Base-by-base conservation (phyloP, 2,888 invertebrate genomes). In the Leucophenga montana region DNA sequence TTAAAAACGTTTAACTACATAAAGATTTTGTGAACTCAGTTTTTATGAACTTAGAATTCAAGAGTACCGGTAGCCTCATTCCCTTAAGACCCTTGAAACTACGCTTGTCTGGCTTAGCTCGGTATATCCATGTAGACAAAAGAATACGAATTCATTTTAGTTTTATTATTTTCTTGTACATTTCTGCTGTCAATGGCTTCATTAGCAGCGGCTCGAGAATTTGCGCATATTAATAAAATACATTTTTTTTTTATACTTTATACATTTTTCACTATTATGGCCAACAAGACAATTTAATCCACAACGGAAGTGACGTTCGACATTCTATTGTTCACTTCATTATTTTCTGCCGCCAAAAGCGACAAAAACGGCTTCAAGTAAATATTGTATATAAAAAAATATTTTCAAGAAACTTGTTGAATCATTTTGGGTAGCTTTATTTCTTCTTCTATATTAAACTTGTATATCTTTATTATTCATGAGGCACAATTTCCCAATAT, bases 291-390 rank as follows among this genome's bases (percentile, higher is more conserved):
- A 54, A 16, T 14, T 18, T 54, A 54, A 54, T 18, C 16, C 54
- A 22, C 54, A 54, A 13, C 54, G 54, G 54, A 54, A 54, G 54
- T 54, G 20, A 54, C 54, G 54, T 54, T 54, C 11, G 11, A 54
- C 11, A 54, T 54, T 18, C 18, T 13, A 14, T 22, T 54, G 13
- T 54, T 18, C 11, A 20, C 22, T 54, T 54, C n/a, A 54, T 54
- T 20, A 1, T 39, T 39, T 39, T 39, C 11, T 16, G 50, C 50
- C n/a, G n/a, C 50, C 50, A 50, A 16, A 0, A 48, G 14, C 4
- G 8, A 0, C 50, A 50, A 16, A 0, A 48, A 50, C 4, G 8
- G 1, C n/a, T 16, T 16, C 8, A 1, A 48, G 50, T 9, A 54
- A 54, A 54, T 20, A 18, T 13, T 20, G 9, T 14, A 4, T 20